Percentiles rank a stretch among this genome's conserved stretches.
phyloP scores from a whole-genome alignment of 2,888 invertebrate species.

The Venusia cambrica region DNA sequence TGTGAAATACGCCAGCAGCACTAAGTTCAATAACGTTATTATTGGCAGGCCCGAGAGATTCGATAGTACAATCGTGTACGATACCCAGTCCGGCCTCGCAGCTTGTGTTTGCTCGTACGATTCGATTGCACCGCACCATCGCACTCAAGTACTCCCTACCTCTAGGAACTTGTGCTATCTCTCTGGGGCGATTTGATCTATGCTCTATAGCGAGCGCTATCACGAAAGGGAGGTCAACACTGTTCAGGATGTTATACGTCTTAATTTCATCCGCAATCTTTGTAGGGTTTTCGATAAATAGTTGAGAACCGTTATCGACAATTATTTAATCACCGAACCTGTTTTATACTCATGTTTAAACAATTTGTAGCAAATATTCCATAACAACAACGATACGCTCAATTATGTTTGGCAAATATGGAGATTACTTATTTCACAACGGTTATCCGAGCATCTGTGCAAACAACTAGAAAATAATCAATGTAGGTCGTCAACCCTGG shows the following conservation, averaged over 20 bases:
- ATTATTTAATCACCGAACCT: conserved; percentile 17
- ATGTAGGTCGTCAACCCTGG: conserved; percentile 43
- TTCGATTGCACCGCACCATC: conserved; percentile 10
- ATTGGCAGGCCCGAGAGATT: conserved; percentile 20
- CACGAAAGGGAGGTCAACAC: conserved; percentile 50
- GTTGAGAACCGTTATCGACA: conserved; percentile 12
- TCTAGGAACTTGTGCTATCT: conserved; percentile 31
- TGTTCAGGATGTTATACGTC: conserved; percentile 61
- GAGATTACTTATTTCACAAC: conserved; percentile 27
- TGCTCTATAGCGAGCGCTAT: conserved; percentile 46
- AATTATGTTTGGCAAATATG: conserved; percentile 27
- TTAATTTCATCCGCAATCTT: conserved; percentile 51
- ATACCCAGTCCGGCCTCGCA: conserved; percentile 14
- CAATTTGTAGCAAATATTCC: conserved; percentile 15
- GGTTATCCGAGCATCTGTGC: conserved; percentile 37
- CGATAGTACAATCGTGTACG: conserved; percentile 21
- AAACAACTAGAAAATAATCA: conserved; percentile 27
- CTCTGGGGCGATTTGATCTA: conserved; percentile 51
- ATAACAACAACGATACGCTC: conserved; percentile 24
- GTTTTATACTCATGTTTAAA: conserved; percentile 12
- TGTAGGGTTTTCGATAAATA: conserved; percentile 27
- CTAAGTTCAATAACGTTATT: conserved; percentile 27
- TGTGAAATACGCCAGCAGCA: conserved; percentile 27
- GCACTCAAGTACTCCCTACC: conserved; percentile 16
- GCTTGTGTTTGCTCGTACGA: conserved; percentile 9